Conservation (phyloP, 1,140 invertebrate genomes). For the Bombus haemorrhoidalis region DNA sequence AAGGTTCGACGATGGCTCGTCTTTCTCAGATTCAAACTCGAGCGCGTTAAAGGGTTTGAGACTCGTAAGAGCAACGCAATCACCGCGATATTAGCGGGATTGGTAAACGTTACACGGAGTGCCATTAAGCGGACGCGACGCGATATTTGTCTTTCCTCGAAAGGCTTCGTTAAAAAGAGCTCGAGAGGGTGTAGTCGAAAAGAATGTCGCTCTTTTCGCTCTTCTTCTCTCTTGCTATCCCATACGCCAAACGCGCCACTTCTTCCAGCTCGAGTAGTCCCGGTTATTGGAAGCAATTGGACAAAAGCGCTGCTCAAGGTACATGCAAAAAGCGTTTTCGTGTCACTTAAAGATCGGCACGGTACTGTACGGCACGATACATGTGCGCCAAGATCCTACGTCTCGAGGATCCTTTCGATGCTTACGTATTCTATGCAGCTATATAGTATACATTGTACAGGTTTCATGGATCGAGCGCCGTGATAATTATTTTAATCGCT, state of each 20-base stretch:
- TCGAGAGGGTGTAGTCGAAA: constrained; percentile 22
- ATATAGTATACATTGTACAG: background rate
- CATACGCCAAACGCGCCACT: background rate
- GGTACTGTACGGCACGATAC: too few species aligned
- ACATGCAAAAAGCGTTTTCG: constrained; percentile 43
- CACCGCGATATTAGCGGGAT: constrained; percentile 8
- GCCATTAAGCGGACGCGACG: constrained; percentile 24
- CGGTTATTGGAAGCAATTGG: constrained; percentile 38
- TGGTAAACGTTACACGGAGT: constrained; percentile 24
- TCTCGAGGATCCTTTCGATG: background rate
- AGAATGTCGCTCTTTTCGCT: constrained; percentile 9
- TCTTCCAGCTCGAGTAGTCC: background rate
- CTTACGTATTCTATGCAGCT: background rate
- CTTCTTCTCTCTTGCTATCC: background rate
- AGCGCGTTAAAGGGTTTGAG: background rate
- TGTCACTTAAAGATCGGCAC: constrained; percentile 9
- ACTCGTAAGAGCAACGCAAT: constrained; percentile 9
- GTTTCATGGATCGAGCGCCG: background rate
- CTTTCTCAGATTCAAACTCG: background rate
- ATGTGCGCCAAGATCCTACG: background rate
- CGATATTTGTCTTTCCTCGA: constrained; percentile 43
- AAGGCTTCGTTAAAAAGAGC: constrained; percentile 23
- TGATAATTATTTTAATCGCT: constrained; percentile 20
- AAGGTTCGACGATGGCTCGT: too few species aligned
- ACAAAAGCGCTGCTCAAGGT: constrained; percentile 27